Percentiles rank a stretch among this genome's conserved stretches.
phyloP scores from a whole-genome alignment of 2,888 invertebrate species.

The Nymphalis polychloros region DNA sequence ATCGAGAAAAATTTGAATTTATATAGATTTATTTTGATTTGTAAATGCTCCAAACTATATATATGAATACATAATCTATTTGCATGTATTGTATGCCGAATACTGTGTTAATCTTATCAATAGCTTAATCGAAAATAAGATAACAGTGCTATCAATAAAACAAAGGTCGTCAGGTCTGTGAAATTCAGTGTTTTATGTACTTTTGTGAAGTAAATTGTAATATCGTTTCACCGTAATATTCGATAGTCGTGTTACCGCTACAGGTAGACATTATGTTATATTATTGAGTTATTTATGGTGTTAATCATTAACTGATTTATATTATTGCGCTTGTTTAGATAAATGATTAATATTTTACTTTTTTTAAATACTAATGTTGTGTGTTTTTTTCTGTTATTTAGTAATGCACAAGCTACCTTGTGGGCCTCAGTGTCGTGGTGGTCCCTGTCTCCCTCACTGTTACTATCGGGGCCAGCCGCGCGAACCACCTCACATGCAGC shows the following conservation, averaged over 20 bases:
- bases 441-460: conserved; percentile 34
- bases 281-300: neutral
- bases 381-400: conserved; percentile 13
- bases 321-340: neutral
- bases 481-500: conserved; percentile 21
- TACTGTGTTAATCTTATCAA: conserved; percentile 8
- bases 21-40: no score
- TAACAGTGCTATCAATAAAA: conserved; percentile 26
- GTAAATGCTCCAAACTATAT: no score
- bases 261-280: neutral
- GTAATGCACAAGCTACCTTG: conserved; percentile 34
- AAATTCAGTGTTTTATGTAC: conserved; percentile 16
- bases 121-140: conserved; percentile 12
- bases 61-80: neutral
- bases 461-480: conserved; percentile 24
- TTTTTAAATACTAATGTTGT: neutral
- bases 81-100: neutral
- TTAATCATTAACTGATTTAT: neutral
- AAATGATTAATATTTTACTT: neutral
- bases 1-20: no score
- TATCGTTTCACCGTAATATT: neutral
- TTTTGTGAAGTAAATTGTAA: conserved; percentile 6
- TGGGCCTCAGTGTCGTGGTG: conserved; percentile 33
- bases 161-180: conserved; percentile 14
- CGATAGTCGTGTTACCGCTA: neutral